phyloP scores from a whole-genome alignment of 2,888 invertebrate genomes.

The Osmoderma eremita region DNA sequence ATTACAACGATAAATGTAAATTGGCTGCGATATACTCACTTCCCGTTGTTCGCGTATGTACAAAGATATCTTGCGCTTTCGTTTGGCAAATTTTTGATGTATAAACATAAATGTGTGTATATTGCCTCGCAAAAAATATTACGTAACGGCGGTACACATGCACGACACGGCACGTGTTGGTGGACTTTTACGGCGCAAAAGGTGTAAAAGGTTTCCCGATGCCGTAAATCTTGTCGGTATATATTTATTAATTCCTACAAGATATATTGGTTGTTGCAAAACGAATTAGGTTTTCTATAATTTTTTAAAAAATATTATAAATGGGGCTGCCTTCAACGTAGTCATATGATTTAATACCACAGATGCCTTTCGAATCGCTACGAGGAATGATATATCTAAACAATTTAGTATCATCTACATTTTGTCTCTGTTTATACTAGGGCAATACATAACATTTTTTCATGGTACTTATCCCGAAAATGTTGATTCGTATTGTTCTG shows the following conservation, averaged over 20 bases:
- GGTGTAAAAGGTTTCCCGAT: not conserved
- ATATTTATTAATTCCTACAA: constrained; percentile 18
- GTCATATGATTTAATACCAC: constrained; percentile 8
- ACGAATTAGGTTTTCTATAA: not conserved
- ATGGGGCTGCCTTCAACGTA: constrained; percentile 1
- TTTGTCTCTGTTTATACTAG: too few relatives aligned
- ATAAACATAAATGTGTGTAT: too few relatives aligned
- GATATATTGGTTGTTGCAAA: constrained; percentile 13
- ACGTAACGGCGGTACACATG: not conserved
- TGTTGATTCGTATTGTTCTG: too few relatives aligned
- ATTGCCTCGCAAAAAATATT: not conserved
- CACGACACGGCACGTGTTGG: not conserved
- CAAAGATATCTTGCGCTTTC: not conserved
- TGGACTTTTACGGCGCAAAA: too few relatives aligned
- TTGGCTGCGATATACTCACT: constrained; percentile 45
- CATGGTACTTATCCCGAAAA: too few relatives aligned
- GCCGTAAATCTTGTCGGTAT: constrained; percentile 6
- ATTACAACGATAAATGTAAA: constrained; percentile 58
- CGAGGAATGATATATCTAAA: constrained; percentile 12
- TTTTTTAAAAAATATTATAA: constrained; percentile 21
- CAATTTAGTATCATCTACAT: too few relatives aligned
- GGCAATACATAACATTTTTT: too few relatives aligned
- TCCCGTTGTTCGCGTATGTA: constrained; percentile 5
- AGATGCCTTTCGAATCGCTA: not conserved
- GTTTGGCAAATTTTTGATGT: constrained; percentile 10